phyloP scores from a whole-genome alignment of 2,797 vertebrate genomes.

The Gambusia yucatana region DNA sequence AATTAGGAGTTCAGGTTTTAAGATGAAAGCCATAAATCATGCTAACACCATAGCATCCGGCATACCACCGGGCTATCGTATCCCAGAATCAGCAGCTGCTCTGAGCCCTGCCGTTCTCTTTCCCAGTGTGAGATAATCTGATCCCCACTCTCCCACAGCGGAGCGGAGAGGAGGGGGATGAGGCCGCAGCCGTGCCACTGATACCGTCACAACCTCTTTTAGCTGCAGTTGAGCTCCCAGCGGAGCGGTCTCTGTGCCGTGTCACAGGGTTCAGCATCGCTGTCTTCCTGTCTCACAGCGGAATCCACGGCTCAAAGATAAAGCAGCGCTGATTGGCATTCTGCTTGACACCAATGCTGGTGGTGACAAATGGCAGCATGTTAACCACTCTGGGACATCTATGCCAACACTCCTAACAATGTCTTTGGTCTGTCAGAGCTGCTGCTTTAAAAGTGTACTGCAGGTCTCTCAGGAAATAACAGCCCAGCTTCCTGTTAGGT shows the following conservation, averaged over 20 bases:
- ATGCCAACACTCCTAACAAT: background rate
- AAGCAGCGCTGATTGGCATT: background rate
- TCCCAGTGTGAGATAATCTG: constrained; percentile 62
- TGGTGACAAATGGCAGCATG: background rate
- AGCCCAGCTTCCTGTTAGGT: constrained; percentile 4
- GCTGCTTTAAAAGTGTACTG: constrained; percentile 4
- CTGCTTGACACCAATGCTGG: background rate
- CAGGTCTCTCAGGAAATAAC: constrained; percentile 18
- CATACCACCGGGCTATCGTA: constrained; percentile 8
- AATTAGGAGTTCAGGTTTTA: constrained; percentile 34
- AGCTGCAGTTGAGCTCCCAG: constrained; percentile 53
- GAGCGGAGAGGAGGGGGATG: constrained; percentile 1
- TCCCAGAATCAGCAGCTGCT: constrained; percentile 52
- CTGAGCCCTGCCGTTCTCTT: constrained; percentile 42
- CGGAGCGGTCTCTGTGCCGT: constrained; percentile 39
- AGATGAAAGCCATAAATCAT: constrained; percentile 51
- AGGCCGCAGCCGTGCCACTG: constrained; percentile 41
- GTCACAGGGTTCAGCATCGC: constrained; percentile 64
- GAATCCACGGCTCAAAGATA: constrained; percentile 5
- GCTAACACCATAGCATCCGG: constrained; percentile 36
- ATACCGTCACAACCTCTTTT: constrained; percentile 72
- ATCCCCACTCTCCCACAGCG: constrained; percentile 61
- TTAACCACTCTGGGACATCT: constrained; percentile 1
- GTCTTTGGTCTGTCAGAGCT: background rate
- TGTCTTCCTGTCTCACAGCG: constrained; percentile 52